These are phyloP conservation scores for Ictidomys tridecemlineatus DNA, from an alignment of 2,113 vertebrate species.

Conservation along the genomic window DNA sequence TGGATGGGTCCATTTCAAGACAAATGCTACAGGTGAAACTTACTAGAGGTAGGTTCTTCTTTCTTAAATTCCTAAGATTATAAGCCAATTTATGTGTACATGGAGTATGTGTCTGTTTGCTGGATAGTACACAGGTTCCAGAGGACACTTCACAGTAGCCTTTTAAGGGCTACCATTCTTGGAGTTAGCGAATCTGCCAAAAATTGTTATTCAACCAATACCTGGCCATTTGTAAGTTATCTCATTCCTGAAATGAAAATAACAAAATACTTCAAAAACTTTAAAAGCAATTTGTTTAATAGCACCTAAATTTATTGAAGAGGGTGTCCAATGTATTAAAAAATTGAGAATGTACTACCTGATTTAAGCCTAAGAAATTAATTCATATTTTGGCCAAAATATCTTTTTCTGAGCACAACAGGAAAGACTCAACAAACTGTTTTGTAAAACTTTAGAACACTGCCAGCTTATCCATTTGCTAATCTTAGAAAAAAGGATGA, in stretches of 20 bases:
- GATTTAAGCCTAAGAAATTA: conserved; percentile 28
- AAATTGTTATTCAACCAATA: neutral
- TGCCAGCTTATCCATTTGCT: neutral
- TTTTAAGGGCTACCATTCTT: neutral
- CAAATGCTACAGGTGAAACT: neutral
- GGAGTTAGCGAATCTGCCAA: neutral
- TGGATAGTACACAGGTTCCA: neutral
- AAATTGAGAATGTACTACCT: neutral
- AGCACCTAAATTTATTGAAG: neutral
- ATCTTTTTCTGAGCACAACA: neutral
- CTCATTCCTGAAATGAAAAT: neutral
- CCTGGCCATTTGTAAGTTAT: neutral
- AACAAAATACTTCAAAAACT: conserved; percentile 2
- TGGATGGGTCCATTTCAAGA: neutral
- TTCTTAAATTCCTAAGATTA: neutral
- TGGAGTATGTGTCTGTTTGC: neutral
- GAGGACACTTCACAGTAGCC: neutral
- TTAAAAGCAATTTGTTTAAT: neutral
- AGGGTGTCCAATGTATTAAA: neutral
- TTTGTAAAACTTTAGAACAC: conserved; percentile 16
- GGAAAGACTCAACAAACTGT: neutral
- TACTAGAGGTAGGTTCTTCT: neutral
- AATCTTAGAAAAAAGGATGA: neutral
- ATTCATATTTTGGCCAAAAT: conserved; percentile 31
- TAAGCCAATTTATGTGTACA: neutral